Percentiles rank a stretch among this genome's conserved stretches.
Evolutionary conservation across 2,888 invertebrate species (phyloP).

Genomic region (Isoperla grammatica): DNA sequence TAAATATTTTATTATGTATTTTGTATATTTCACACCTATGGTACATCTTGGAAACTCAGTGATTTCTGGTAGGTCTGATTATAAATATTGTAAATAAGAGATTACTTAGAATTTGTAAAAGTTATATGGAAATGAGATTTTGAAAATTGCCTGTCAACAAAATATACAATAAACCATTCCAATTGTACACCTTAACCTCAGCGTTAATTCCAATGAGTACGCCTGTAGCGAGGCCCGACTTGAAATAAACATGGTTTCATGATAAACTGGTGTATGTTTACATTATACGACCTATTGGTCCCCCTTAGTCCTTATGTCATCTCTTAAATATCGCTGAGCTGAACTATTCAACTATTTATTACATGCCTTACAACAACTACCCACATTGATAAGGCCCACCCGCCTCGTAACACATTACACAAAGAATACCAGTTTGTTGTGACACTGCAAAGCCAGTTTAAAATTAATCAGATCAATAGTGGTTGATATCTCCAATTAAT

Average conservation of each 20-base stretch:
- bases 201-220: constrained; percentile 9
- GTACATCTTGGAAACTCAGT: background rate
- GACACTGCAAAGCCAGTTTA: too few relatives aligned
- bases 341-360: too few relatives aligned
- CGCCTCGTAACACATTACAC: too few relatives aligned
- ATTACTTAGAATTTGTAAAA: constrained; percentile 16
- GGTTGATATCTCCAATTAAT: too few relatives aligned
- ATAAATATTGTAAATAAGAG: constrained; percentile 19
- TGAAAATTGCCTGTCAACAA: background rate
- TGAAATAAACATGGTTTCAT: constrained; percentile 3
- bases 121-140: background rate
- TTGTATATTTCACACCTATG: background rate
- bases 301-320: too few relatives aligned
- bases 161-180: constrained; percentile 8
- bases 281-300: too few relatives aligned
- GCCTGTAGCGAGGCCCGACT: too few relatives aligned
- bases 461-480: too few relatives aligned
- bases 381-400: too few relatives aligned
- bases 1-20: constrained; percentile 7
- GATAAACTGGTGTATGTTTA: background rate
- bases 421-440: too few relatives aligned
- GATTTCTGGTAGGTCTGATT: constrained; percentile 16
- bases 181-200: background rate
- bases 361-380: too few relatives aligned
- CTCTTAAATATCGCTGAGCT: too few relatives aligned